Percentiles rank a stretch among this genome's conserved stretches.
Conservation (phyloP, 2,797 vertebrate species). For the Arnoldichthys spilopterus region DNA sequence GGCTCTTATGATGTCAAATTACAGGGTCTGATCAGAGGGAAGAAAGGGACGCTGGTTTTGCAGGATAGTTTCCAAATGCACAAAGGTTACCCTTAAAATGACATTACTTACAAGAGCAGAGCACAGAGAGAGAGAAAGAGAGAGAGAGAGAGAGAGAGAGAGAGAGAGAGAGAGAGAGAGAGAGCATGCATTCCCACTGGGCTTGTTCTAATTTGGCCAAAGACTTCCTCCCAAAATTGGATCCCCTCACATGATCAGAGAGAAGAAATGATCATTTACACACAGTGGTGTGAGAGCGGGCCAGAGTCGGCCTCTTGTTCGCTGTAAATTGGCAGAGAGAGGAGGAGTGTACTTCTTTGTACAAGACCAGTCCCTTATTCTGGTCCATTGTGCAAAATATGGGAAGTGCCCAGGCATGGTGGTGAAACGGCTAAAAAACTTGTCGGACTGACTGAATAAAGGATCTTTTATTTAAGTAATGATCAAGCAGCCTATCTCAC, state of each 20-base stretch:
- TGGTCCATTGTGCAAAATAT: background rate
- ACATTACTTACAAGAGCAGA: background rate
- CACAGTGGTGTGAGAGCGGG: background rate
- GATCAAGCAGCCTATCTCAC: too few relatives aligned
- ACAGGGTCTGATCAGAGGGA: constrained; percentile 7
- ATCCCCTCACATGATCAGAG: background rate
- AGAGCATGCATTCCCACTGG: too few relatives aligned
- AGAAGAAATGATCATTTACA: background rate
- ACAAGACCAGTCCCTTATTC: background rate
- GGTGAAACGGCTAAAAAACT: too few relatives aligned
- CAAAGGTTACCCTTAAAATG: background rate
- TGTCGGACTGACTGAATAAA: background rate
- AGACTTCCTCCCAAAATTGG: constrained; percentile 7
- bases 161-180: constrained; percentile 1
- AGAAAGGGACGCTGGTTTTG: background rate
- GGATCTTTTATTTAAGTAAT: background rate
- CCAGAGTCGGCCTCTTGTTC: background rate
- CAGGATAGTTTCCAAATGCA: background rate
- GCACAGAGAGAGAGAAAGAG: too few relatives aligned
- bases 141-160: constrained; percentile 8
- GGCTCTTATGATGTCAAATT: background rate
- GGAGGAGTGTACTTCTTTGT: background rate
- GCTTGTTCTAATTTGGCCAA: constrained; percentile 7
- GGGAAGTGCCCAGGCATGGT: too few relatives aligned
- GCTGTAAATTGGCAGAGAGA: constrained; percentile 13